Percentiles rank a stretch among this genome's conserved stretches.
Evolutionary conservation across 2,888 invertebrate species (phyloP).

Genomic region (Lasioglossum lativentre): DNA sequence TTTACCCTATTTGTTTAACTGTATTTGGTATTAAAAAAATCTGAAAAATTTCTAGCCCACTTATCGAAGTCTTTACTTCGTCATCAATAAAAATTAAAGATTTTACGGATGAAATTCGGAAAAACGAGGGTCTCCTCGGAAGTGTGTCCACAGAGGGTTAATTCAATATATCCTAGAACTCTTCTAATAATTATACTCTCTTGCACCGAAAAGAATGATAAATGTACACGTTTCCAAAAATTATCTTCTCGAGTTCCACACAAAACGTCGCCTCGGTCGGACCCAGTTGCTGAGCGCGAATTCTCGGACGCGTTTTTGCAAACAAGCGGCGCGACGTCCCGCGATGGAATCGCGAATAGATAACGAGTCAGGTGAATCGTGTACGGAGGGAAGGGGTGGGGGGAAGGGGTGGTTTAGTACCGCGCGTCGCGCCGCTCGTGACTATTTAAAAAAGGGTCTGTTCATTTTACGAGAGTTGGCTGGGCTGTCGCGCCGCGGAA

Average conservation of each 20-base stretch:
- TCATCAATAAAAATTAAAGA: background rate
- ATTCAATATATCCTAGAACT: no score
- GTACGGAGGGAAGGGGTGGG: accelerated
- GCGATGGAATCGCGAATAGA: constrained; percentile 9
- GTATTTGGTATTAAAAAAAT: no score
- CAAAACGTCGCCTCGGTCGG: background rate
- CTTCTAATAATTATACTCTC: no score
- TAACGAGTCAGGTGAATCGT: constrained; percentile 14
- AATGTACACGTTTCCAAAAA: no score
- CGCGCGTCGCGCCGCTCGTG: constrained; percentile 45
- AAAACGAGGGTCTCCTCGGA: background rate
- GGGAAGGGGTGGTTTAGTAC: background rate
- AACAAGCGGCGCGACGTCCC: background rate
- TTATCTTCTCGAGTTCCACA: background rate
- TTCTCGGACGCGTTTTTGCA: background rate
- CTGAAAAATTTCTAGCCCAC: background rate
- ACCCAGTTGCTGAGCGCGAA: background rate
- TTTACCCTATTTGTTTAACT: no score
- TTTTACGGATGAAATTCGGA: background rate
- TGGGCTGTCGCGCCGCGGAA: constrained; percentile 74
- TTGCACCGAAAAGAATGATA: no score
- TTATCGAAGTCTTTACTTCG: background rate
- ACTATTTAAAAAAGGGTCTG: constrained; percentile 73
- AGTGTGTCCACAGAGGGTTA: no score
- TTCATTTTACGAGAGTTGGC: constrained; percentile 71